Base-by-base conservation (phyloP, 2,888 invertebrate genomes). In the Barypeithes pellucidus region DNA sequence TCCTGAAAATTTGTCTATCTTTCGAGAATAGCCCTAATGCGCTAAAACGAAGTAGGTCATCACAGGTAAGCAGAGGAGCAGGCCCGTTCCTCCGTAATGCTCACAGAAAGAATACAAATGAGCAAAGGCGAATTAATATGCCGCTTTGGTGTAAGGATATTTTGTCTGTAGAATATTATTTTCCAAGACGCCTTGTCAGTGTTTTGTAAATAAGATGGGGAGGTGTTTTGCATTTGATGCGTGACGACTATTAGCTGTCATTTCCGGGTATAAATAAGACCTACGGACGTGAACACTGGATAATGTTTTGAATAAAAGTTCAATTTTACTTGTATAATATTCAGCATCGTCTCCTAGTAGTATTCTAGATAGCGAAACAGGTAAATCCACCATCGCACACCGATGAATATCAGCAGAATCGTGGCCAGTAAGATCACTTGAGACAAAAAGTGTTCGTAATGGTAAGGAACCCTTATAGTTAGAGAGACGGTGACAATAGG, bases 141-240 rank as follows among this genome's bases (percentile, higher is more conserved):
- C 75, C 66, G 72, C 39, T 54, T 66, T 66, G 43, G 68, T 67
- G 60, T 59, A 45, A 66, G 66, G 75, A 75, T 75, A 70, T 75
- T 72, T 73, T 70, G 75, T 75, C 69, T 73, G 67, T 70, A 54
- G 75, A 69, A 75, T 75, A 75, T 75, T 75, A 75, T 75, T 70
- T 75, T 75, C 68, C 43, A 47, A 72, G 67, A 63, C 67, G 67
- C 62, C 72, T 62, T 67, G 72, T 72, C 67, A 66, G 72, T 67
- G 61, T 72, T 67, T 66, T 65, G 60, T 72, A 72, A 72, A 72
- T 72, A 66, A 67, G 66, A 72, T 59, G 60, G 47, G 59, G 59
- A 65, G 71, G 54, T 63, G 65, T 71, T 71, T 71, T 71, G 71
- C 71, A 71, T 71, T 71, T 63, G 59, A 71, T 47, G 39, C 47